A percentile compares a stretch with the other conserved stretches of the same genome.
These are phyloP conservation scores for Hesperia comma DNA, from an alignment of 2,888 invertebrate genomes.

Conservation along the genomic window DNA sequence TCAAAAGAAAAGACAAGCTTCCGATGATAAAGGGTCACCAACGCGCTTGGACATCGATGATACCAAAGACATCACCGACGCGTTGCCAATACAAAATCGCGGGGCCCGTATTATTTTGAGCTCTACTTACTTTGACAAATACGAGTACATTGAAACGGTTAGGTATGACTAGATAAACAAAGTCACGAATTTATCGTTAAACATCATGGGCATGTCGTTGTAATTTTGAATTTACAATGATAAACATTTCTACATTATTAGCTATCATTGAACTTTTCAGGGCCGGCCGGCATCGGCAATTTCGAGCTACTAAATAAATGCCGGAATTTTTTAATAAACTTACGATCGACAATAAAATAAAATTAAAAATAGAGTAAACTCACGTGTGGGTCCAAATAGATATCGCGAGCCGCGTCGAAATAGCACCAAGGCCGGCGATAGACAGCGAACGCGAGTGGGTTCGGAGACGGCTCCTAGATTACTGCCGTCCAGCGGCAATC, in stretches of 20 bases:
- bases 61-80: too few relatives aligned
- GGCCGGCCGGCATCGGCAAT: neutral
- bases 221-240: neutral
- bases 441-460: slow-evolving; percentile 37
- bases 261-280: neutral
- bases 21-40: too few relatives aligned
- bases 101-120: too few relatives aligned
- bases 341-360: neutral
- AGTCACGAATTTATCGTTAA: neutral
- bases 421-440: slow-evolving; percentile 65
- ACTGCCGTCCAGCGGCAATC: slow-evolving; percentile 40
- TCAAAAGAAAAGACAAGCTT: too few relatives aligned
- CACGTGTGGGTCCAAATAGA: slow-evolving; percentile 53
- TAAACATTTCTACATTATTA: neutral
- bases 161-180: neutral
- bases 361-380: slow-evolving; percentile 50
- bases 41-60: too few relatives aligned
- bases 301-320: neutral
- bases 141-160: neutral
- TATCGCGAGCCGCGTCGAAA: slow-evolving; percentile 56
- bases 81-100: too few relatives aligned
- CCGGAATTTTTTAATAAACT: neutral
- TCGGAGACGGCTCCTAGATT: slow-evolving; percentile 27
- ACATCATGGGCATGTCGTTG: neutral
- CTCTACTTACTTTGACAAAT: too few relatives aligned